Percentiles rank a stretch among this genome's conserved stretches.
These are phyloP conservation scores for Apodemus sylvaticus DNA, from an alignment of 2,113 vertebrate species.

Conservation along the genomic window DNA sequence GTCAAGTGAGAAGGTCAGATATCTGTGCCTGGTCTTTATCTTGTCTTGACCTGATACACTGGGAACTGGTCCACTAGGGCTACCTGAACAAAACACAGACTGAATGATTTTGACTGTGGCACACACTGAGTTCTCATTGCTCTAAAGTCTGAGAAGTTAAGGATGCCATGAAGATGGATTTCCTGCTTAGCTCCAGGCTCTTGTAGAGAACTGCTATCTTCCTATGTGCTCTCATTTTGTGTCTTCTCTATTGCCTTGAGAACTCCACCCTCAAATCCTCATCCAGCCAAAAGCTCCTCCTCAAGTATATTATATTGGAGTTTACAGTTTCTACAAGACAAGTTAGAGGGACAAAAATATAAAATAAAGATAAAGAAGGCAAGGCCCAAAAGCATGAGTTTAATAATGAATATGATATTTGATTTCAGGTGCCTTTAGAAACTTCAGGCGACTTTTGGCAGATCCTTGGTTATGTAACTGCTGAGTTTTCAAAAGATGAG, in stretches of 20 bases:
- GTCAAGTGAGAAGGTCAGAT: not conserved
- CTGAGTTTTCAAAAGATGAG: not conserved
- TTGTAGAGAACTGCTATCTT: not conserved
- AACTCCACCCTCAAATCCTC: not conserved
- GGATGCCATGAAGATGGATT: not conserved
- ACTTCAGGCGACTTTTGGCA: slow-evolving; percentile 1
- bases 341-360: not conserved
- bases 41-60: not conserved
- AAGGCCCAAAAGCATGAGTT: not conserved
- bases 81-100: not conserved
- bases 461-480: not conserved
- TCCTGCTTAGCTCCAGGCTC: not conserved
- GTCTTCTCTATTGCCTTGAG: not conserved
- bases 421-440: slow-evolving; percentile 43
- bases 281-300: not conserved
- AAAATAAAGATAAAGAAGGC: not conserved
- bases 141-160: not conserved
- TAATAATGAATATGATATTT: slow-evolving; percentile 39
- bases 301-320: not conserved
- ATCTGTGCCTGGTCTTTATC: not conserved
- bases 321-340: not conserved
- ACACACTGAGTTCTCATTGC: not conserved
- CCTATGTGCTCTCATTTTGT: not conserved
- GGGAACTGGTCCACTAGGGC: not conserved
- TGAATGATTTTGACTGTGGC: not conserved